A percentile compares a stretch with the other conserved stretches of the same genome.
Evolutionary conservation across 2,888 invertebrate species (phyloP).

Genomic region (Cephalotes varians): DNA sequence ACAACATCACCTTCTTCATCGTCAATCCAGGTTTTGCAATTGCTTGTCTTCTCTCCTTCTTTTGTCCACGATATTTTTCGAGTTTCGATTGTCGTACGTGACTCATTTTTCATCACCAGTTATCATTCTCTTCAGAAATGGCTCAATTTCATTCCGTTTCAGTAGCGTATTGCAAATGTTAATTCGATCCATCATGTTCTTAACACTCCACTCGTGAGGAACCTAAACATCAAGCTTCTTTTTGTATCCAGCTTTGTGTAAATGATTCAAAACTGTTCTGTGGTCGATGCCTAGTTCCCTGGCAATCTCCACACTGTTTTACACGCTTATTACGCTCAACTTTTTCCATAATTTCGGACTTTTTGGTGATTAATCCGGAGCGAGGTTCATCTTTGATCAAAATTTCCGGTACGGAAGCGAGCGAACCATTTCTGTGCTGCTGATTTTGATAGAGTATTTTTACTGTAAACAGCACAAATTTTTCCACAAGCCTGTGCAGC

Average conservation of each 20-base stretch:
- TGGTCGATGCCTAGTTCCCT: constrained; percentile 42
- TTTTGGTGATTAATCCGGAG: constrained; percentile 14
- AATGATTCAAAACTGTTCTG: constrained; percentile 27
- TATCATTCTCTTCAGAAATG: background rate
- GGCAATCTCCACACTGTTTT: constrained; percentile 27
- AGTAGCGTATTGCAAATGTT: constrained; percentile 15
- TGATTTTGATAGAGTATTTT: constrained; percentile 19
- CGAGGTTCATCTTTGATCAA: background rate
- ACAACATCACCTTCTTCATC: constrained; percentile 28
- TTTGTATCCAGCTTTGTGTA: constrained; percentile 28
- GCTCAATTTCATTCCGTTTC: background rate
- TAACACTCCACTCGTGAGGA: background rate
- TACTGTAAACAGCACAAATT: constrained; percentile 7
- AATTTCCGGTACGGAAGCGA: constrained; percentile 11
- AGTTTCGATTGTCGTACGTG: background rate
- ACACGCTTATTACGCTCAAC: background rate
- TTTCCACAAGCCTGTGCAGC: background rate
- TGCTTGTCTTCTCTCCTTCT: constrained; percentile 11
- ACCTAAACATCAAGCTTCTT: constrained; percentile 29
- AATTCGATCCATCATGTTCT: constrained; percentile 8
- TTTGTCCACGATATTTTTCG: constrained; percentile 24
- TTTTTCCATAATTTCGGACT: constrained; percentile 38
- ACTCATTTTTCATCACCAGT: background rate
- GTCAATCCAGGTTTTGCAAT: constrained; percentile 39
- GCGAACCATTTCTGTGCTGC: constrained; percentile 22